A percentile compares a stretch with the other conserved stretches of the same genome.
phyloP scores from a whole-genome alignment of 30 jellyfish, hydroid and myxozoan species.

The Euphysa ruthae region DNA sequence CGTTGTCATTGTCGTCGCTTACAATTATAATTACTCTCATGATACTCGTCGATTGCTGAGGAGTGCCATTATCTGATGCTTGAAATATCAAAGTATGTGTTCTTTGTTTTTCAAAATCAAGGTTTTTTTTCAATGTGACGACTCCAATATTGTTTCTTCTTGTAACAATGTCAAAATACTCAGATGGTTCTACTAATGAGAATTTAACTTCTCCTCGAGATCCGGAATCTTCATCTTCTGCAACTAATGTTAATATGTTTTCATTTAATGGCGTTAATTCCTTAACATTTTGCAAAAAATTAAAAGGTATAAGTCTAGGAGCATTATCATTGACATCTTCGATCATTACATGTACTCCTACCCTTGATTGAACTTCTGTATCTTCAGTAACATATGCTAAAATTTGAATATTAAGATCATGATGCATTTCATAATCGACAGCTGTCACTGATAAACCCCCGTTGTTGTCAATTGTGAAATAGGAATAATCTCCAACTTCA shows the following conservation, averaged over 20 bases:
- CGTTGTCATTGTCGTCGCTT: constrained; percentile 37
- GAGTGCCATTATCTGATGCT: constrained; percentile 13
- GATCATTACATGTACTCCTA: constrained; percentile 41
- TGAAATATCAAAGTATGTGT: not conserved
- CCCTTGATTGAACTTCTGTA: constrained; percentile 39
- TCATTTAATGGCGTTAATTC: constrained; percentile 47
- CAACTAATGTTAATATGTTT: constrained; percentile 17
- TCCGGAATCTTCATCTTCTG: constrained; percentile 3
- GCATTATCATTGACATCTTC: constrained; percentile 72
- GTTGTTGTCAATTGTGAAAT: constrained; percentile 20
- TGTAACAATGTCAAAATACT: constrained; percentile 10
- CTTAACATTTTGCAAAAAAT: constrained; percentile 30
- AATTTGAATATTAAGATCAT: constrained; percentile 30
- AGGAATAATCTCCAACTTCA: not conserved
- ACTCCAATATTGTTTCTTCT: constrained; percentile 44
- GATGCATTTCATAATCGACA: constrained; percentile 49
- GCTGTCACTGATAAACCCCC: constrained; percentile 39
- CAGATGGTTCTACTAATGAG: constrained; percentile 1
- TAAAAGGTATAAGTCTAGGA: constrained; percentile 46
- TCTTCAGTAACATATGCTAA: constrained; percentile 38
- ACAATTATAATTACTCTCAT: constrained; percentile 15
- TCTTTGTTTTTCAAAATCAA: constrained; percentile 7
- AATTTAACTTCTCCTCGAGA: constrained; percentile 9
- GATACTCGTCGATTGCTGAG: not conserved
- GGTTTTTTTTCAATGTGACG: constrained; percentile 38